Percentiles rank a stretch among this genome's conserved stretches.
phyloP scores from a whole-genome alignment of 2,888 invertebrate genomes.

The Himalopsyche tibetana region DNA sequence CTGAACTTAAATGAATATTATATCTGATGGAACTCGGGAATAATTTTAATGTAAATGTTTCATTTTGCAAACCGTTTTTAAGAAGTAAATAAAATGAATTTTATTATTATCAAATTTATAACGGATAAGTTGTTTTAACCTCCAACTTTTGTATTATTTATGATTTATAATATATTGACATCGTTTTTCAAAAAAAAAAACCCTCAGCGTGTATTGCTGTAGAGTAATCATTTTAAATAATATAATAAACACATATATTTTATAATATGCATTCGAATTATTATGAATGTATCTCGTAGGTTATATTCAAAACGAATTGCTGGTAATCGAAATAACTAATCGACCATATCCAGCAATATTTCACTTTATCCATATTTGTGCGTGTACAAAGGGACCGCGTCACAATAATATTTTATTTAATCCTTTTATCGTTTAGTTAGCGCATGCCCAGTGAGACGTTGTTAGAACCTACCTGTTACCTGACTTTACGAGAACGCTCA shows the following conservation, averaged over 20 bases:
- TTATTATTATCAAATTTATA: no score
- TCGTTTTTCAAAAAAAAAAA: not conserved
- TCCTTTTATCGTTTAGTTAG: conserved; percentile 42
- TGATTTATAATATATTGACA: not conserved
- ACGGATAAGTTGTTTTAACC: no score
- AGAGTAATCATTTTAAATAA: not conserved
- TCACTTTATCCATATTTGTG: conserved; percentile 6
- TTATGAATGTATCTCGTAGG: not conserved
- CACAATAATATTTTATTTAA: conserved; percentile 28
- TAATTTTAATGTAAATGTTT: no score
- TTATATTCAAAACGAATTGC: conserved; percentile 7
- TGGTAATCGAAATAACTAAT: conserved; percentile 2
- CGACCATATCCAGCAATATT: not conserved
- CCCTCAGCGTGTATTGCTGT: no score
- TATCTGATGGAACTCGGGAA: no score
- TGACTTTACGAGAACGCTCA: conserved; percentile 31
- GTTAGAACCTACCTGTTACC: conserved; percentile 37
- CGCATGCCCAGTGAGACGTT: conserved; percentile 31
- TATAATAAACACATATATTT: not conserved
- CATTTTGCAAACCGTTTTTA: no score
- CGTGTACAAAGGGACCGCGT: conserved; percentile 19
- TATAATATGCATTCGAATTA: not conserved
- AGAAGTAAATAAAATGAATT: no score
- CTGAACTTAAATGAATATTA: no score
- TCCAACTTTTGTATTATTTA: not conserved